Evolutionary conservation across 1,140 invertebrate genomes (phyloP).

Genomic region (Temnothorax curvispinosus): DNA sequence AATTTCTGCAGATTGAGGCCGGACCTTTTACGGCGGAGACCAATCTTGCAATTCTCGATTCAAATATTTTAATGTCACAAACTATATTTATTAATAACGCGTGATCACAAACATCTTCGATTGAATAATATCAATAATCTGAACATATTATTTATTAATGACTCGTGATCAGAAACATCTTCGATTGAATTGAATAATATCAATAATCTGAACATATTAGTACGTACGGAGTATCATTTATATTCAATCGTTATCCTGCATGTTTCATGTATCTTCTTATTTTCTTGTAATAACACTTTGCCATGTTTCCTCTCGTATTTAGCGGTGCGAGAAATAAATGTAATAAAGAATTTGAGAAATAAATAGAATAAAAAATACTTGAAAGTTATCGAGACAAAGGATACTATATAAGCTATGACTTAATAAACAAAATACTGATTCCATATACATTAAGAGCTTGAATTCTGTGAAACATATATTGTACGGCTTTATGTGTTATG

Average conservation of each 20-base stretch:
- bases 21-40: not conserved
- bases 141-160: slow-evolving; percentile 3
- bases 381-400: not conserved
- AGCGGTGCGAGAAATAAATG: not conserved
- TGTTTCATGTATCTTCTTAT: not conserved
- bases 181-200: not conserved
- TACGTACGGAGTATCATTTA: not conserved
- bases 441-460: not conserved
- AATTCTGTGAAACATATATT: not conserved
- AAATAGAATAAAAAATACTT: not conserved
- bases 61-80: not conserved
- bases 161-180: not conserved
- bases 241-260: not conserved
- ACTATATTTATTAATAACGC: not conserved
- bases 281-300: not conserved
- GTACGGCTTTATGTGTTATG: not conserved
- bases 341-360: not conserved
- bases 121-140: not conserved
- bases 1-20: slow-evolving; percentile 63
- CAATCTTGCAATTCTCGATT: slow-evolving; percentile 17
- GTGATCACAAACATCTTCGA: not conserved
- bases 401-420: not conserved
- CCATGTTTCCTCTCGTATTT: not conserved
- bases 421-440: not conserved
- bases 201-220: not conserved